Conservation (phyloP, 1,140 invertebrate species). For the Bombus pyrosoma region DNA sequence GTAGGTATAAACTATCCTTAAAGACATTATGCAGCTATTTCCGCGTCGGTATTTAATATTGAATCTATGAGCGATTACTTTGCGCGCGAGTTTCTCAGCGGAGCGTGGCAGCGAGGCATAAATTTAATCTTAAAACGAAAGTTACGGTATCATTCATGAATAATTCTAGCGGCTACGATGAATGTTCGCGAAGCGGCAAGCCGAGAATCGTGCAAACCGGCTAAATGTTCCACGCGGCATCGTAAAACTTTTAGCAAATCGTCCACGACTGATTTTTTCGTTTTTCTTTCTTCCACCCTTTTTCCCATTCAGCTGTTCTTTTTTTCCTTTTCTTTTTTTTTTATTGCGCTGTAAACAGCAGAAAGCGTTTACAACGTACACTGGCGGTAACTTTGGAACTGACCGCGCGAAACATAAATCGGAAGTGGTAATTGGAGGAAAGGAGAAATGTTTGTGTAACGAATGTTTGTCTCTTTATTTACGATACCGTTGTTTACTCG, state of each 20-base stretch:
- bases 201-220: not conserved
- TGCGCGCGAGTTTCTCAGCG: not conserved
- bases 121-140: constrained; percentile 20
- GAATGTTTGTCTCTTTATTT: not conserved
- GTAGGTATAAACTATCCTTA: not conserved
- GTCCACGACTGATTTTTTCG: not conserved
- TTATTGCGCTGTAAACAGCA: too few relatives aligned
- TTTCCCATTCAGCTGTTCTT: not conserved
- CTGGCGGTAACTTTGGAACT: not conserved
- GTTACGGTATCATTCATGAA: constrained; percentile 2
- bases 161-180: not conserved
- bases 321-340: too few relatives aligned
- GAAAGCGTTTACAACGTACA: not conserved
- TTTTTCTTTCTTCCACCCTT: not conserved
- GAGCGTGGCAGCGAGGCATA: not conserved
- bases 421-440: constrained; percentile 1
- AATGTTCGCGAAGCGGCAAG: not conserved
- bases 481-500: not conserved
- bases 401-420: constrained; percentile 2
- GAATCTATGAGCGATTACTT: constrained; percentile 2
- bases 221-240: not conserved
- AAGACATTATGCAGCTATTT: not conserved
- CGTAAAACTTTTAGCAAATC: constrained; percentile 31
- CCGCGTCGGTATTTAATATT: constrained; percentile 5
- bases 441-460: not conserved